These are phyloP conservation scores for Thereva unica DNA, from an alignment of 2,888 invertebrate genomes.

Conservation along the genomic window DNA sequence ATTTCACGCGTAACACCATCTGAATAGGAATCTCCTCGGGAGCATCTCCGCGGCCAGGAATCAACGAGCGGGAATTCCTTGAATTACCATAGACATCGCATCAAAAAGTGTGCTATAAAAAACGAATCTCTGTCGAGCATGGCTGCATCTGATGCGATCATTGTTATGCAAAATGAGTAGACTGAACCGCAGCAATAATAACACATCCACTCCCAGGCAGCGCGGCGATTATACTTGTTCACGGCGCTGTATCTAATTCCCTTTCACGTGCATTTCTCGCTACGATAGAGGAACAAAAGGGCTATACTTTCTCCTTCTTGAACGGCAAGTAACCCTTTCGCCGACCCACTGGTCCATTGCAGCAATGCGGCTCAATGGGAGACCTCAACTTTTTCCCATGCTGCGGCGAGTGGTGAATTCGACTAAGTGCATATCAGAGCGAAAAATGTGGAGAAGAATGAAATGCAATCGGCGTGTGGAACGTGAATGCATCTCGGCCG, in stretches of 20 bases:
- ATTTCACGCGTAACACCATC: constrained; percentile 17
- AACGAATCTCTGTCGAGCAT: constrained; percentile 18
- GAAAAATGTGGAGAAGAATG: constrained; percentile 7
- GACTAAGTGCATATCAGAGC: constrained; percentile 5
- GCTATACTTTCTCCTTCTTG: constrained; percentile 12
- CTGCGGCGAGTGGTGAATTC: constrained; percentile 12
- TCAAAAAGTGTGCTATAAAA: constrained; percentile 19
- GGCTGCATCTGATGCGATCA: constrained; percentile 22
- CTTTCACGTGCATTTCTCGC: not conserved
- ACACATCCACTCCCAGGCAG: not conserved
- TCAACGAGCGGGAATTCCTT: not conserved
- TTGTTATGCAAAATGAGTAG: constrained; percentile 19
- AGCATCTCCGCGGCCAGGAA: constrained; percentile 1
- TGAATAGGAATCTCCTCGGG: constrained; percentile 12
- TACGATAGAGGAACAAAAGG: constrained; percentile 1
- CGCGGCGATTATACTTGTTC: not conserved
- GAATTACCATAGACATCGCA: constrained; percentile 15
- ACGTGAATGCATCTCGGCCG: not conserved
- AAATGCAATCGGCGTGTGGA: constrained; percentile 8
- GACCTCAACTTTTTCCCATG: constrained; percentile 12
- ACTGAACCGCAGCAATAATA: not conserved
- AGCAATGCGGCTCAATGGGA: not conserved
- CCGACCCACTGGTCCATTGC: constrained; percentile 24
- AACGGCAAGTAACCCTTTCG: not conserved
- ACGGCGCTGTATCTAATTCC: not conserved